Evolutionary conservation across 2,888 invertebrate species (phyloP), one percentile per base, ranked within the genome.

Genomic region (Therioaphis trifolii): DNA sequence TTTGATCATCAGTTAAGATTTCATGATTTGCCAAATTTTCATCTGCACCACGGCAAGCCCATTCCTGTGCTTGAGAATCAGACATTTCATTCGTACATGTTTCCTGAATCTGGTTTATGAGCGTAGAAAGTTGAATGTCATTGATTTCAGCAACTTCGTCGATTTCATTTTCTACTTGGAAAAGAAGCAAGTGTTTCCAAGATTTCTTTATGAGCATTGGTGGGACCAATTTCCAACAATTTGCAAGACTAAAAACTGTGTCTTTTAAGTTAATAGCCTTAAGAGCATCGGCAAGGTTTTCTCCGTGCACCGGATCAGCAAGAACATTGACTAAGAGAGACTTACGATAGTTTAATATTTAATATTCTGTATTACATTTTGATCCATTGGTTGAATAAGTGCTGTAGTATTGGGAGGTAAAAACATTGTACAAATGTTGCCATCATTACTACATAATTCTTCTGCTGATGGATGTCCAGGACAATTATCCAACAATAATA

Each of bases 1-100:
- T 71, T 71, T 49, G 27, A 15, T 49, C 18, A 27, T 71, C 49
- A 71, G 49, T 27, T 71, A 71, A 49, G 49, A 71, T 49, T 49
- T n/a, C 71, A 71, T 27, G 71, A 46, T 40, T 71, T 15, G 24
- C 18, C 9, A 27, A 71, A 71, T 71, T 27, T 71, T 49, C 27
- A 18, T 71, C 49, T 27, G 71, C 71, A 14, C 46, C 46, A 69
- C 24, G 46, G 46, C 43, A 69, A 46, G 71, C 9, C 49, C 24
- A 71, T 71, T 49, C 15, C 24, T 46, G 46, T 71, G 71, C 49
- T 71, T 71, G 49, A 27, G 15, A 71, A 71, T 49, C 46, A 71
- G 71, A 71, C 4, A 71, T 71, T 49, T 71, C 4, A 46, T 71
- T 24, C 35, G 46, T 71, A 71, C 71, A 71, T 71, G 49, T 71